These are phyloP conservation scores for Dioctria rufipes DNA, from an alignment of 2,888 invertebrate genomes.

Conservation along the genomic window DNA sequence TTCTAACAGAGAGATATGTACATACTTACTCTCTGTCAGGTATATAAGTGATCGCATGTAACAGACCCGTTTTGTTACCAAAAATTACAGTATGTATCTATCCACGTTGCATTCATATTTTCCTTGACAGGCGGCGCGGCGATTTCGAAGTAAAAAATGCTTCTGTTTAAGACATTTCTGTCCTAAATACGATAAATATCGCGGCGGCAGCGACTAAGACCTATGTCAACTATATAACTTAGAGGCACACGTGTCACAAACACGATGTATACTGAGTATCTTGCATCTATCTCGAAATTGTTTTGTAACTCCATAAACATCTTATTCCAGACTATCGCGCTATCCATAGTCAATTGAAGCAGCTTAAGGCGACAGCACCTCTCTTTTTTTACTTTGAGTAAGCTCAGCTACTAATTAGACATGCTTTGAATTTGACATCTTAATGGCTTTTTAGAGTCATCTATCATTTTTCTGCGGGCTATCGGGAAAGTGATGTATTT, in stretches of 20 bases:
- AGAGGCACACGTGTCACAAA: constrained; percentile 44
- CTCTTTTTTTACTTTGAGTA: constrained; percentile 15
- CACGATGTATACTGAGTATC: constrained; percentile 14
- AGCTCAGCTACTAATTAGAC: constrained; percentile 46
- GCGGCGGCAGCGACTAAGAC: background rate
- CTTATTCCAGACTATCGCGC: background rate
- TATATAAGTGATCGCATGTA: constrained; percentile 1
- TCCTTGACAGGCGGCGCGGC: background rate
- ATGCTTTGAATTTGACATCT: constrained; percentile 49
- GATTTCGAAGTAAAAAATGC: background rate
- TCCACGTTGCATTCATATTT: background rate
- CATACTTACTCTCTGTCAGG: background rate
- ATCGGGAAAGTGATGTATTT: constrained; percentile 32
- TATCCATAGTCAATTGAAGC: background rate
- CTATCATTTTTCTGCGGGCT: constrained; percentile 34
- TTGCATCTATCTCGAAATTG: constrained; percentile 13
- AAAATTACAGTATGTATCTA: constrained; percentile 11
- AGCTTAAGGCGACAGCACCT: constrained; percentile 32
- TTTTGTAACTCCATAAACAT: constrained; percentile 44
- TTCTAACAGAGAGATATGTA: background rate
- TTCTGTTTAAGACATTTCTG: constrained; percentile 7
- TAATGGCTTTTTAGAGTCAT: constrained; percentile 41
- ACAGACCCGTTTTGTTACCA: constrained; percentile 40
- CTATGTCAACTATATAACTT: background rate
- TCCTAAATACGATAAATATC: constrained; percentile 7